Percentiles rank a stretch among this genome's conserved stretches.
phyloP scores from a whole-genome alignment of 2,888 invertebrate species.

The Anaspis maculata region DNA sequence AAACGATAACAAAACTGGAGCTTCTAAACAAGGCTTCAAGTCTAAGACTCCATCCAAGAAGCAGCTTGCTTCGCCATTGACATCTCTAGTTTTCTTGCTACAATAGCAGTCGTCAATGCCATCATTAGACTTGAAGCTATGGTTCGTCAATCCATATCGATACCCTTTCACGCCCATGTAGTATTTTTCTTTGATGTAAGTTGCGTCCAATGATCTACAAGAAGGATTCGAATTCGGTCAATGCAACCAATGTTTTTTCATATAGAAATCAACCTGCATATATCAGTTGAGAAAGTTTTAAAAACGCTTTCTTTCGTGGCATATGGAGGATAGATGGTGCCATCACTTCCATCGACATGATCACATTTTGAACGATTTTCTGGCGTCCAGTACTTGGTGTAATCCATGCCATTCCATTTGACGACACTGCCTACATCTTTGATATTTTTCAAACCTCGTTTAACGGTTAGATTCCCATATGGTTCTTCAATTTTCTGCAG shows the following conservation, averaged over 20 bases:
- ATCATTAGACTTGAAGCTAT: constrained; percentile 52
- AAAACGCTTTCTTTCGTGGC: constrained; percentile 41
- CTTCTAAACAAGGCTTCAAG: constrained; percentile 54
- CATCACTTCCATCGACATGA: constrained; percentile 46
- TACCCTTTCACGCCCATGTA: constrained; percentile 51
- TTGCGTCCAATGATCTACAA: constrained; percentile 52
- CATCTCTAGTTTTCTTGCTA: constrained; percentile 47
- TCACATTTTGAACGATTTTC: constrained; percentile 42
- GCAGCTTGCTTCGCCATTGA: constrained; percentile 50
- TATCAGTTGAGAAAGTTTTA: constrained; percentile 52
- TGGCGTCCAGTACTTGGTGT: constrained; percentile 35
- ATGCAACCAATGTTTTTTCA: too few species aligned
- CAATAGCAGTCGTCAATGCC: constrained; percentile 66
- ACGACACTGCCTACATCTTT: constrained; percentile 42
- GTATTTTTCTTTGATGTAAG: constrained; percentile 46
- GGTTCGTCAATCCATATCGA: constrained; percentile 49
- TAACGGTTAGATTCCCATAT: constrained; percentile 46
- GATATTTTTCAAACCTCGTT: constrained; percentile 44
- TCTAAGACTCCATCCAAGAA: constrained; percentile 54
- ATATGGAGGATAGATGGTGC: constrained; percentile 55
- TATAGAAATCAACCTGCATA: constrained; percentile 63
- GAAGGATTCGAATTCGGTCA: too few species aligned
- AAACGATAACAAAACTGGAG: constrained; percentile 57
- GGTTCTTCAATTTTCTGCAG: constrained; percentile 44
- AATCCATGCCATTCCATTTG: constrained; percentile 38